These are phyloP conservation scores for Enoplosus armatus DNA, from an alignment of 2,797 vertebrate species.

Conservation along the genomic window DNA sequence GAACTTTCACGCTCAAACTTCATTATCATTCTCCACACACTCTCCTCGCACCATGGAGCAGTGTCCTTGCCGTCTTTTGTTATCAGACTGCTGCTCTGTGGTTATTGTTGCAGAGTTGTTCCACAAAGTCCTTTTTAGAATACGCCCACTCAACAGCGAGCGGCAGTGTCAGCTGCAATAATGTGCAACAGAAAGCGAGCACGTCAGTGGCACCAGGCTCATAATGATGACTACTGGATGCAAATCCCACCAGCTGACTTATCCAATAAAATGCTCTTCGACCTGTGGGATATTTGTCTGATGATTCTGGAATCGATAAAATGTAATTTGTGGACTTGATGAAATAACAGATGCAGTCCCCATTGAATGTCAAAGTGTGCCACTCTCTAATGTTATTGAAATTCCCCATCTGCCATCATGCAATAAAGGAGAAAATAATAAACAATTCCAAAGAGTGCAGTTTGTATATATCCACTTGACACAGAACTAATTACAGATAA, in stretches of 20 bases:
- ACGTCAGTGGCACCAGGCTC: background rate
- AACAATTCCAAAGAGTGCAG: background rate
- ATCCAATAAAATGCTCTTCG: constrained; percentile 9
- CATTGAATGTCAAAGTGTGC: background rate
- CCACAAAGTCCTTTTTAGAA: constrained; percentile 4
- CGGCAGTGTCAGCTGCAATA: constrained; percentile 17
- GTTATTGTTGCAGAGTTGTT: constrained; percentile 17
- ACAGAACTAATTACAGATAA: background rate
- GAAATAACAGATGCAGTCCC: background rate
- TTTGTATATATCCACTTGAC: background rate
- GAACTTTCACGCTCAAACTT: background rate
- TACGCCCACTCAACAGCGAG: background rate
- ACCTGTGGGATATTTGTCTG: constrained; percentile 21
- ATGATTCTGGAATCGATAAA: constrained; percentile 16
- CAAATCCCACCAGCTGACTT: background rate
- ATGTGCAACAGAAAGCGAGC: constrained; percentile 1
- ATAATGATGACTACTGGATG: background rate
- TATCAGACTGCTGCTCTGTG: background rate
- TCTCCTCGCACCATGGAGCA: background rate
- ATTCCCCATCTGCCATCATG: background rate
- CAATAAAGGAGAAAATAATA: background rate
- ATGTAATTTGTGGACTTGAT: constrained; percentile 17
- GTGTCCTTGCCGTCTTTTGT: background rate
- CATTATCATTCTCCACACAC: background rate
- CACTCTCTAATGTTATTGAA: background rate